Conservation (phyloP, 2,113 vertebrate species). For the Leucopsar rothschildi region DNA sequence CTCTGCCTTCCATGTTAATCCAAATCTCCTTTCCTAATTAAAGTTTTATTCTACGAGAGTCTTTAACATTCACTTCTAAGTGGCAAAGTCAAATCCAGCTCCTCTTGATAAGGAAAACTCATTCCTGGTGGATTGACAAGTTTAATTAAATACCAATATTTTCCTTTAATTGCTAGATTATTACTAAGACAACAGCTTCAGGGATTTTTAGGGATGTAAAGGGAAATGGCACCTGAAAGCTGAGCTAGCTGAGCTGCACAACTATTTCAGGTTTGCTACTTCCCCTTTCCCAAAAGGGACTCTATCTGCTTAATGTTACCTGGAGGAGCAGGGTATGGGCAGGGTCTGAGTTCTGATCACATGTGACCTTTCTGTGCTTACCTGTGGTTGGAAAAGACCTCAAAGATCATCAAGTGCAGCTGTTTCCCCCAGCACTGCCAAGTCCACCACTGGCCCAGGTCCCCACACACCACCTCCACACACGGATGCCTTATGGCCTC, state of each 20-base stretch:
- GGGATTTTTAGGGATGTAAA: neutral
- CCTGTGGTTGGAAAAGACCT: neutral
- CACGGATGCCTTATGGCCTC: rapidly evolving
- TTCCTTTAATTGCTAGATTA: slow-evolving; percentile 60
- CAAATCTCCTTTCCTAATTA: slow-evolving; percentile 61
- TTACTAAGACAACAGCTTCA: slow-evolving; percentile 30
- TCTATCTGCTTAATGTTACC: neutral
- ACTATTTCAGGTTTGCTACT: neutral
- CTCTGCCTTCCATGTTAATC: slow-evolving; percentile 30
- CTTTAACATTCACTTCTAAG: neutral
- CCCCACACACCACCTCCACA: neutral
- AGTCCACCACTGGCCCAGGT: neutral
- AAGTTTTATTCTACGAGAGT: slow-evolving; percentile 15
- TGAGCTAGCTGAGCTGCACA: neutral
- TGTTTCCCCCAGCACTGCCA: neutral
- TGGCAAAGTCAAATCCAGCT: slow-evolving; percentile 38
- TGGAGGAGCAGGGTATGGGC: neutral
- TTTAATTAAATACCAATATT: slow-evolving; percentile 61
- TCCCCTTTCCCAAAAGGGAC: neutral
- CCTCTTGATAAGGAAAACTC: slow-evolving; percentile 41
- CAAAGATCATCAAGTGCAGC: neutral
- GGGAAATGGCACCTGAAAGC: neutral
- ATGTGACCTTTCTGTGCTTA: neutral
- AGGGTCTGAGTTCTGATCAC: neutral
- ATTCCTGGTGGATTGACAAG: slow-evolving; percentile 52